Base-by-base conservation (phyloP, 1,140 invertebrate genomes). In the Ruditapes philippinarum region DNA sequence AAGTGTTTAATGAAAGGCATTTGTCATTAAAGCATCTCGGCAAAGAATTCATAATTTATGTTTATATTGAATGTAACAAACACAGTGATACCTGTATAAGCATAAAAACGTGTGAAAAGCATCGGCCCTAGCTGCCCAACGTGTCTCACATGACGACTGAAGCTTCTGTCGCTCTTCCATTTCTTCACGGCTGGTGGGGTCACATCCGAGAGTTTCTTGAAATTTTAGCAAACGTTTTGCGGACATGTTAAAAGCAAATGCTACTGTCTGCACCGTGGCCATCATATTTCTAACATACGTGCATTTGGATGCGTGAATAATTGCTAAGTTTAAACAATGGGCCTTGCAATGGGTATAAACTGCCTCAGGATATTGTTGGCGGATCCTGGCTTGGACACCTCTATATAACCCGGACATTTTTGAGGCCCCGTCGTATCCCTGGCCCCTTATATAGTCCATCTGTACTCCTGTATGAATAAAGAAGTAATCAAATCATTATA, bases 241-340 rank as follows among this genome's bases (percentile, higher is more conserved):
- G 0, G 73, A 85, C 22, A 84, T 83, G 33, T 85, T 54, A 42
- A 91, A 89, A 25, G 89, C 68, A 76, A 90, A 88, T 4, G 88
- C 76, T 22, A 87, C 65, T 19, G 28, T 70, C 42, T 83, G 88
- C 25, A 90, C 70, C 0, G 70, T 90, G 4, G 31, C 33, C 70
- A 88, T 74, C 73, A 90, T 45, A 51, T 88, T 91, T 25, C 89
- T 25, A 4, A 85, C 40, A 12, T 40, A 33, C 28, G 38, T 25
- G 17, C 36, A 31, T 25, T 85, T 65, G 25, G 70, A 80, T 2
- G 60, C 45, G 49, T 91, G 89, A n/a, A 85, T 25, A 33, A 91
- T 85, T 17, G 78, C 36, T 28, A 91, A 62, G 60, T 91, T 91
- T 14, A 91, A 49, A 60, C 45, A 62, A 76, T 91, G 90, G 19